phyloP scores from a whole-genome alignment of 2,888 invertebrate species.

The Conops quadrifasciatus region DNA sequence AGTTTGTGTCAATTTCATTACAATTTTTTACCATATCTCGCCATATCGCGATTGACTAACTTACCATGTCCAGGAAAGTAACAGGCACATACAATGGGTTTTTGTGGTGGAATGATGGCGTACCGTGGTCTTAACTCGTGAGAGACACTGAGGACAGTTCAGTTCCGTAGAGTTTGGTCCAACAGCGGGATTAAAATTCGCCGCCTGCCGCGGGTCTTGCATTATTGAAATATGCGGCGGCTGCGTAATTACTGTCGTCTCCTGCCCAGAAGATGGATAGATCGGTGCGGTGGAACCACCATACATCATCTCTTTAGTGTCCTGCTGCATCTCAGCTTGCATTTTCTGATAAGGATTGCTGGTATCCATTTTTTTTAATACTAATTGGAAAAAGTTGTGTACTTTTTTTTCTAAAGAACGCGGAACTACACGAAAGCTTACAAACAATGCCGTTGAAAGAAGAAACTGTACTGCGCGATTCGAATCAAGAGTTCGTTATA shows the following conservation, averaged over 20 bases:
- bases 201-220: not conserved
- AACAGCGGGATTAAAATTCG: slow-evolving; percentile 34
- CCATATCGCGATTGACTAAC: slow-evolving; percentile 8
- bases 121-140: slow-evolving; percentile 38
- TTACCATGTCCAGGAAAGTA: slow-evolving; percentile 43
- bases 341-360: slow-evolving; percentile 11
- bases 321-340: not conserved
- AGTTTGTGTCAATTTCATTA: not conserved
- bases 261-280: not conserved
- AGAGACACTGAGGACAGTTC: slow-evolving; percentile 43
- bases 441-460: not conserved
- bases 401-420: not conserved
- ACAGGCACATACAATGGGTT: slow-evolving; percentile 43
- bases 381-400: not conserved
- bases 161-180: slow-evolving; percentile 42
- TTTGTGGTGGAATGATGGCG: slow-evolving; percentile 42
- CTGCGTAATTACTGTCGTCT: not conserved
- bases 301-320: not conserved
- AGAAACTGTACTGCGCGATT: slow-evolving; percentile 1
- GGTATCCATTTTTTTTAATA: not conserved
- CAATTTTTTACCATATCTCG: too few species aligned
- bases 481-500: not conserved
- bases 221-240: not conserved
- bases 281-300: not conserved
- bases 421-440: not conserved